Evolutionary conservation across 2,113 vertebrate species (phyloP).

Genomic region (Seriola quinqueradiata): DNA sequence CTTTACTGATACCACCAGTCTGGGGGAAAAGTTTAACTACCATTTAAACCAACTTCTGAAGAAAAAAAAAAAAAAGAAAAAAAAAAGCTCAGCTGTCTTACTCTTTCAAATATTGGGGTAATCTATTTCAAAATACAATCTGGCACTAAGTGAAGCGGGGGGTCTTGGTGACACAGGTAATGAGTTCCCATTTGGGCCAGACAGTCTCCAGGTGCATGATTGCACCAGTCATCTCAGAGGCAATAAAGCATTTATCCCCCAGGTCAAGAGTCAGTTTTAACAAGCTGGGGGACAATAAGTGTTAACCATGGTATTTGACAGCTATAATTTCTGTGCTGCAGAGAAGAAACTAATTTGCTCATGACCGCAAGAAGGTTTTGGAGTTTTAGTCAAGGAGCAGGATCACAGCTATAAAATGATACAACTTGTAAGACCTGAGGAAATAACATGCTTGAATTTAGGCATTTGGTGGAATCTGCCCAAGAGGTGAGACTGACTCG

Average conservation of each 20-base stretch:
- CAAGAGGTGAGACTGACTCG: background rate
- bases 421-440: background rate
- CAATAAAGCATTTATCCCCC: slow-evolving; percentile 62
- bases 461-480: background rate
- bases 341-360: slow-evolving; percentile 1
- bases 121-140: slow-evolving; percentile 24
- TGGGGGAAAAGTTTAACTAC: background rate
- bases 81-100: background rate
- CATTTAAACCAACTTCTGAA: background rate
- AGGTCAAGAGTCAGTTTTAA: slow-evolving; percentile 61
- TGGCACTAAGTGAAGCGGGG: slow-evolving; percentile 8
- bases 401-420: background rate
- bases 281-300: slow-evolving; percentile 51
- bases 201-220: slow-evolving; percentile 68
- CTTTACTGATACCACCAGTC: background rate
- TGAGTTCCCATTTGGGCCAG: slow-evolving; percentile 61
- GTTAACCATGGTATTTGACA: slow-evolving; percentile 46
- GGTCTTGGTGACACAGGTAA: slow-evolving; percentile 79
- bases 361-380: background rate
- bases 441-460: background rate
- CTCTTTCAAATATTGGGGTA: slow-evolving; percentile 19
- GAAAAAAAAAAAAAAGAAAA: background rate
- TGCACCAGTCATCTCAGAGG: slow-evolving; percentile 51
- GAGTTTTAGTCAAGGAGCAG: background rate
- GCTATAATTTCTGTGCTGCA: slow-evolving; percentile 24